Percentiles rank a stretch among this genome's conserved stretches.
Conservation (phyloP, 1,140 invertebrate genomes). For the Pachyrhynchus sulphureomaculatus region DNA sequence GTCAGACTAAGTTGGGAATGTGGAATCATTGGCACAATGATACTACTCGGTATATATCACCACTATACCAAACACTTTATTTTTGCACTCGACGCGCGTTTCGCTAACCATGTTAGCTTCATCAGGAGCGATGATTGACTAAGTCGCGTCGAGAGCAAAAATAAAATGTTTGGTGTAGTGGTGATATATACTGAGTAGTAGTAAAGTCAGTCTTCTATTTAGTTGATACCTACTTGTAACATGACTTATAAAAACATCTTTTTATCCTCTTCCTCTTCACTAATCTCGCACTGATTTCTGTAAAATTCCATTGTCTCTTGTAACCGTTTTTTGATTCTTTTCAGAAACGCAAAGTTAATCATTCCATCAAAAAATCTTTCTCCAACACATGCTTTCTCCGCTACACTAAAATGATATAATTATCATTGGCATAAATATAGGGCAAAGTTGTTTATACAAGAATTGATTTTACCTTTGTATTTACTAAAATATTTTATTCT, state of each 20-base stretch:
- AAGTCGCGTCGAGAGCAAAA: too few species aligned
- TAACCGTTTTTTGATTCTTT: conserved; percentile 71
- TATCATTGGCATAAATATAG: neutral
- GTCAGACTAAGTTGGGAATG: too few species aligned
- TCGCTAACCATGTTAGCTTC: too few species aligned
- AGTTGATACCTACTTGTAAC: conserved; percentile 15
- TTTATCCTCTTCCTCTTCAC: neutral
- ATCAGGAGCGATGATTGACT: too few species aligned
- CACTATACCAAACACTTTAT: too few species aligned
- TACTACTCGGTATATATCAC: too few species aligned
- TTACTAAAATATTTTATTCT: too few species aligned
- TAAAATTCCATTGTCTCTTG: conserved; percentile 67
- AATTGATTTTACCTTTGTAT: neutral
- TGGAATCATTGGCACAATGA: too few species aligned
- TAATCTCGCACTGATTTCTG: conserved; percentile 50
- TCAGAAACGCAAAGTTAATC: conserved; percentile 68
- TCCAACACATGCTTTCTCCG: conserved; percentile 64
- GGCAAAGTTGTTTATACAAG: neutral
- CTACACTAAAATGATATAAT: conserved; percentile 17
- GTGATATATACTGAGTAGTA: too few species aligned
- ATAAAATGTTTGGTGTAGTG: too few species aligned
- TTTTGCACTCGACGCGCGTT: too few species aligned
- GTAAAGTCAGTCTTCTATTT: too few species aligned
- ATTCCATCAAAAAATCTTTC: conserved; percentile 77
- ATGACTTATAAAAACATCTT: neutral